These are phyloP conservation scores for Bedellia somnulentella DNA, from an alignment of 2,888 invertebrate species.

Conservation along the genomic window DNA sequence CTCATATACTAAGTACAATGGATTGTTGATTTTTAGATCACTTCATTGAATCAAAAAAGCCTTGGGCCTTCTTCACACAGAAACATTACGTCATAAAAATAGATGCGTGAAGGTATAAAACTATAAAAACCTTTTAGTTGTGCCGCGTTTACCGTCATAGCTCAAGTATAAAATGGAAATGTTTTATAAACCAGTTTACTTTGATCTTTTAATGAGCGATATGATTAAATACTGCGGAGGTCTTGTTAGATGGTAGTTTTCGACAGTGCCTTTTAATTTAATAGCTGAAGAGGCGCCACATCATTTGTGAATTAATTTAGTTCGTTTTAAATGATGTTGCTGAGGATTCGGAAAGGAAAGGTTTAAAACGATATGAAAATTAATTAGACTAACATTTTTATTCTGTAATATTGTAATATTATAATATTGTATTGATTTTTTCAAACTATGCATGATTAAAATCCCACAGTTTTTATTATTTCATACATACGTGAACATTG, in stretches of 20 bases:
- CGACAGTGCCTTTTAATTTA: constrained; percentile 19
- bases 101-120: constrained; percentile 17
- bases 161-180: constrained; percentile 21
- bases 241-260: constrained; percentile 14
- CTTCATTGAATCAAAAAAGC: background rate
- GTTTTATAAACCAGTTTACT: constrained; percentile 14
- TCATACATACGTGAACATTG: no score
- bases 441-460: no score
- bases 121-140: constrained; percentile 25
- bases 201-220: constrained; percentile 9
- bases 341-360: no score
- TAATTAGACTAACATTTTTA: no score
- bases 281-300: constrained; percentile 16
- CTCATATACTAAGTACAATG: no score
- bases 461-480: no score
- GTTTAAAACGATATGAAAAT: no score
- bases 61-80: background rate
- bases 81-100: constrained; percentile 12
- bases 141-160: constrained; percentile 16
- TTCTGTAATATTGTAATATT: no score
- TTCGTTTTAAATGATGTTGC: no score
- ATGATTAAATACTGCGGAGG: constrained; percentile 8
- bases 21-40: no score
- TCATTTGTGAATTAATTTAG: constrained; percentile 14
- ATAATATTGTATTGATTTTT: no score